These are phyloP conservation scores for Miltochrista miniata DNA, from an alignment of 2,888 invertebrate genomes.

Conservation along the genomic window DNA sequence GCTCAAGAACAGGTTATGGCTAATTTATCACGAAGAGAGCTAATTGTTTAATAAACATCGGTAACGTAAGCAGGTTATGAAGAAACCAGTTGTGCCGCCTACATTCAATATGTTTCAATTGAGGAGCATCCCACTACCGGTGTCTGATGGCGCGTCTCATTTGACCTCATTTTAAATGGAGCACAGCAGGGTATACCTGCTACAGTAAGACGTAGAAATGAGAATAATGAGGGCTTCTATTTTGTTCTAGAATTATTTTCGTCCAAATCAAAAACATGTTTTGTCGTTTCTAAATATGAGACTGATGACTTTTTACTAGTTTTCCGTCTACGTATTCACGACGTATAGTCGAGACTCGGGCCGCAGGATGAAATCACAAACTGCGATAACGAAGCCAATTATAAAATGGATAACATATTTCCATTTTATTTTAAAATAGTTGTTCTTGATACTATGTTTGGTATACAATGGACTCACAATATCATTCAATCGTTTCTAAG, in stretches of 20 bases:
- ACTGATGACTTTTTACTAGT: too few species aligned
- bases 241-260: slow-evolving; percentile 1
- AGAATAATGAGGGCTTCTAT: slow-evolving; percentile 13
- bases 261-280: too few species aligned
- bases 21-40: slow-evolving; percentile 9
- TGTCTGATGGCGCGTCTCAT: slow-evolving; percentile 50
- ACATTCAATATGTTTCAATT: slow-evolving; percentile 64
- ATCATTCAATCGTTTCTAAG: too few species aligned
- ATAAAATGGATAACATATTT: too few species aligned
- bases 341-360: too few species aligned
- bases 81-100: slow-evolving; percentile 51
- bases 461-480: too few species aligned
- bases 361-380: too few species aligned
- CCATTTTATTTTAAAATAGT: too few species aligned
- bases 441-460: too few species aligned
- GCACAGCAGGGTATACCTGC: slow-evolving; percentile 53
- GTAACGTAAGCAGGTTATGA: slow-evolving; percentile 23
- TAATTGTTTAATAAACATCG: slow-evolving; percentile 31
- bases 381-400: too few species aligned
- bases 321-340: too few species aligned
- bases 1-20: slow-evolving; percentile 12
- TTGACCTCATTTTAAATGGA: slow-evolving; percentile 65
- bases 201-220: slow-evolving; percentile 19
- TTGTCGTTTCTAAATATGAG: too few species aligned
- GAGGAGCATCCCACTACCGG: slow-evolving; percentile 54